Conservation (phyloP, 2,797 vertebrate species). For the Eulemur mongoz region DNA sequence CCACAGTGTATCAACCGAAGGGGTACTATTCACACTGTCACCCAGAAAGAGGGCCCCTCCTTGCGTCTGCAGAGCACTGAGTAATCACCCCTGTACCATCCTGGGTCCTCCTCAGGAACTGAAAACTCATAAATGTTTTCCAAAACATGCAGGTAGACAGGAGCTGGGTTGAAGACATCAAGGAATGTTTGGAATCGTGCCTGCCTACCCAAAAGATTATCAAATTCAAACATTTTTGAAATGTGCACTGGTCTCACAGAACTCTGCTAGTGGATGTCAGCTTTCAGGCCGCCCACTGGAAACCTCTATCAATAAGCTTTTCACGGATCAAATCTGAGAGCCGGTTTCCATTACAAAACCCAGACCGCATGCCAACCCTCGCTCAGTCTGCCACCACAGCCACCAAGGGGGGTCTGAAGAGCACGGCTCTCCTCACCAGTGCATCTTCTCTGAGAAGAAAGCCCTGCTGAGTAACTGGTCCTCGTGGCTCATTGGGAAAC, state of each 20-base stretch:
- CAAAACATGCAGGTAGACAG: background rate
- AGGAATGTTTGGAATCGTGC: background rate
- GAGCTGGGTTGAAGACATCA: background rate
- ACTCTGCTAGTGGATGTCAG: background rate
- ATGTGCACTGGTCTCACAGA: background rate
- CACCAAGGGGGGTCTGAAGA: background rate
- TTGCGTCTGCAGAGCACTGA: background rate
- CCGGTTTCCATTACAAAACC: background rate
- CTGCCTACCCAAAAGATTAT: background rate
- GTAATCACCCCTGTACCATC: rapidly evolving
- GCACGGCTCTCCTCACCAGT: rapidly evolving
- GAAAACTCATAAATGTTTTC: background rate
- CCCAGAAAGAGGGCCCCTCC: background rate
- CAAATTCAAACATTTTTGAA: background rate
- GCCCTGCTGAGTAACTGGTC: rapidly evolving
- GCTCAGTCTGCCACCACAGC: background rate
- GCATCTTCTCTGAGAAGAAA: background rate
- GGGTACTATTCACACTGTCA: background rate
- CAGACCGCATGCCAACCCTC: rapidly evolving
- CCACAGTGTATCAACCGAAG: background rate
- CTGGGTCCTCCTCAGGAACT: background rate
- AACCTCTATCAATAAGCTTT: background rate
- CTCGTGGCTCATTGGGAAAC: too few relatives aligned
- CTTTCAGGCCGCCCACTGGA: background rate
- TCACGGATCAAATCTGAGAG: background rate